Evolutionary conservation across 2,797 vertebrate genomes (phyloP), one percentile per base, ranked within the genome.

Genomic region (Iguana delicatissima): DNA sequence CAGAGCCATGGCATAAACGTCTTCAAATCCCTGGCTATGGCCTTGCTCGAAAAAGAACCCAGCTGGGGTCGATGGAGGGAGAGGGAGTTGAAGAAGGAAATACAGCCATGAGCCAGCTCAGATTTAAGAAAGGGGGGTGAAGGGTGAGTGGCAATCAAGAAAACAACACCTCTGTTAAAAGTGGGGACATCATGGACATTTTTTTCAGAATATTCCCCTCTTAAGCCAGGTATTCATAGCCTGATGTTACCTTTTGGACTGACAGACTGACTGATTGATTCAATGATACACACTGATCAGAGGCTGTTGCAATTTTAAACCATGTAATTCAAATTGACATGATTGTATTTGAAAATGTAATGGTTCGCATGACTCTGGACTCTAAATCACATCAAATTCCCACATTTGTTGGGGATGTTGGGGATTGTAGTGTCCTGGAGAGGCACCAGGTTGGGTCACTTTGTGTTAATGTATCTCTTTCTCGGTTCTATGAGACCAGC

Each of bases 1-100:
- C 93, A 93, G 93, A 95, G 88, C 87, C 76, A 77, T 94, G 91
- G 91, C 93, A 94, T 94, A 90, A 94, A 93, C 89, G 79, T 91
- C 94, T 93, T 91, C 86, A 94, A 95, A 94, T 91, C 89, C 86
- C 84, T 29, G 24, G 35, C 84, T 84, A 38, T 67, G 86, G 88
- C 87, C 88, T 92, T 83, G 59, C 87, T 77, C 59, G 81, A 87
- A 87, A 91, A 82, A 92, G 88, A 80, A 84, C 84, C 42, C 86
- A 55, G 69, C 73, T 32, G 32, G 35, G 64, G 59, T 20, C 22
- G 59, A 32, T 22, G 42, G 14, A 1, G 62, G 3, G 35, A 29
- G 35, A 18, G 9, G 35, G 0, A 32, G 16, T 67, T 77, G 52
- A 46, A 79, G 73, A 69, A n/a, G 86, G 59, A 79, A 69, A 32